phyloP scores from a whole-genome alignment of 2,797 vertebrate species.

The Neomorphus geoffroyi region DNA sequence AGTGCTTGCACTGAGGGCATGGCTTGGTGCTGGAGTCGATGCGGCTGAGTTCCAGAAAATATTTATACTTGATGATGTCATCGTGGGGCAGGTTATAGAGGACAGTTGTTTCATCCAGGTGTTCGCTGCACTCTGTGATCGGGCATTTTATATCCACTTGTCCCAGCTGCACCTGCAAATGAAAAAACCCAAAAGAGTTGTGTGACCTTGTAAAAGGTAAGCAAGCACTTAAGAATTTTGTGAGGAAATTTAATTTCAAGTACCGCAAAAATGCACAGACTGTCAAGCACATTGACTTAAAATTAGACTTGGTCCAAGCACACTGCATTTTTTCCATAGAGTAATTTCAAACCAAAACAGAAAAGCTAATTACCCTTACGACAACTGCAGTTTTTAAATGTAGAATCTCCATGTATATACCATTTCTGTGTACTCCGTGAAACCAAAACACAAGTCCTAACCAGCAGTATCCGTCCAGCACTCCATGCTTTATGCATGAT shows the following conservation, averaged over 20 bases:
- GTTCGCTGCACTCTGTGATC: constrained; percentile 92
- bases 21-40: constrained; percentile 96
- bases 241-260: background rate
- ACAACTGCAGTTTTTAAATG: background rate
- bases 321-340: background rate
- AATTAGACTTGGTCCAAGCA: background rate
- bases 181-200: background rate
- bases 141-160: constrained; percentile 90
- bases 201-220: background rate
- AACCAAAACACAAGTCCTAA: background rate
- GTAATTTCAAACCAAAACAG: background rate
- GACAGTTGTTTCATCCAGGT: constrained; percentile 89
- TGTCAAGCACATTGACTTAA: background rate
- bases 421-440: fast-evolving
- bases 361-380: background rate
- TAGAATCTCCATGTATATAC: background rate
- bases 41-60: constrained; percentile 94
- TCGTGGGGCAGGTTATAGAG: constrained; percentile 87
- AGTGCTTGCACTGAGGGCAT: constrained; percentile 95
- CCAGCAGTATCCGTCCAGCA: background rate
- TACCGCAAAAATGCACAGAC: background rate
- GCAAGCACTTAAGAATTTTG: background rate
- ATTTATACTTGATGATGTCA: constrained; percentile 91
- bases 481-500: background rate
- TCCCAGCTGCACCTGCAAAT: constrained; percentile 87